Conservation (phyloP, 1,140 invertebrate genomes). For the Mya arenaria region DNA sequence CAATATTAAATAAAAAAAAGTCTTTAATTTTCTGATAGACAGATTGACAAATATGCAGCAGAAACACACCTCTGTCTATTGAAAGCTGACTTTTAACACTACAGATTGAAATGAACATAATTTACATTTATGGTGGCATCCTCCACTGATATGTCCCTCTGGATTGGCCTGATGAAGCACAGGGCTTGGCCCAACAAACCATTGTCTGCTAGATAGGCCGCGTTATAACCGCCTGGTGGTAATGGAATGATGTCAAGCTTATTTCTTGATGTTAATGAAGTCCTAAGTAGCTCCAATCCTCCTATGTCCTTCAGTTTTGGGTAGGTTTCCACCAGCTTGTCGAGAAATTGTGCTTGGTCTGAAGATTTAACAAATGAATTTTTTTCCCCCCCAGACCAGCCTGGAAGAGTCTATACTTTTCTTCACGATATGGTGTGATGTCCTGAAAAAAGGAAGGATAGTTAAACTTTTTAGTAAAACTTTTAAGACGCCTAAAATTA, state of each 20-base stretch:
- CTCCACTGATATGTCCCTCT: conserved; percentile 14
- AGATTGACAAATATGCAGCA: too few species aligned
- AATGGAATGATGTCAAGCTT: conserved; percentile 22
- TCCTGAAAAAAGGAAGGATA: conserved; percentile 26
- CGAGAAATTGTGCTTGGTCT: conserved; percentile 21
- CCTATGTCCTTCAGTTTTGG: conserved; percentile 31
- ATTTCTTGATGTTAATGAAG: background rate
- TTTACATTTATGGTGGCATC: too few species aligned
- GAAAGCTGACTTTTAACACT: too few species aligned
- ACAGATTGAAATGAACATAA: too few species aligned
- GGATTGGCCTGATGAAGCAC: conserved; percentile 37
- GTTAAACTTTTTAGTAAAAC: too few species aligned
- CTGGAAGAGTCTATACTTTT: background rate
- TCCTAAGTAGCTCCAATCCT: conserved; percentile 31
- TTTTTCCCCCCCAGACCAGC: conserved; percentile 23
- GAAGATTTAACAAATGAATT: conserved; percentile 16
- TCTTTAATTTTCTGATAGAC: too few species aligned
- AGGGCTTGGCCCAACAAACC: conserved; percentile 40
- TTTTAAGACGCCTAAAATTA: too few species aligned
- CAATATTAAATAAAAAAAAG: too few species aligned
- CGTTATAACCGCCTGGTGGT: conserved; percentile 28
- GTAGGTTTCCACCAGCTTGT: conserved; percentile 28
- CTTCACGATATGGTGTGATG: conserved; percentile 11
- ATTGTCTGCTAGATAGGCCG: conserved; percentile 7
- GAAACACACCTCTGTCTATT: too few species aligned